Base-by-base conservation (phyloP, 2,113 vertebrate species). In the Myotis yumanensis region DNA sequence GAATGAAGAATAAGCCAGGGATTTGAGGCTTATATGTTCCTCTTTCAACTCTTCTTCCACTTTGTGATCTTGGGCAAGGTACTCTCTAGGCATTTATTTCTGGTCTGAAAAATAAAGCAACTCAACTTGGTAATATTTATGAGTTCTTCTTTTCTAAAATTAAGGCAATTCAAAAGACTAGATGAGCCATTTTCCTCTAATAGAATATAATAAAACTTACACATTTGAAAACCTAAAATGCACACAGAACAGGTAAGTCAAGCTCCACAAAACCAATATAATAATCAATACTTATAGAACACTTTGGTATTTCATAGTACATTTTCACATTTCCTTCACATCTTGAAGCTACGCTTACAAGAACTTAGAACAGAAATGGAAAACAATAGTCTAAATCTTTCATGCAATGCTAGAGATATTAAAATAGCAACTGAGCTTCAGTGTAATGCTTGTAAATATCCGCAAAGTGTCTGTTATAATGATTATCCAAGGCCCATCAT, bases 121-220 rank as follows among this genome's bases (percentile, higher is more conserved):
- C 25, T 86, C 69, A 71, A 54, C 20, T 73, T 43, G 48, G 52
- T 79, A 68, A 83, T 48, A 93, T 51, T 77, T 66, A 89, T 37
- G 14, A n/a, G 28, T 69, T 48, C 7, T 69, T 48, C 7, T 93
- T 94, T 73, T 54, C 72, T 89, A 94, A 88, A 87, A 52, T 20
- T 91, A 51, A 90, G 28, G 80, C 71, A 80, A 81, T 71, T 85
- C 11, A 88, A 92, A 92, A 92, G 71, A 68, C 57, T 80, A 30
- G 48, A 59, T 32, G 9, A 84, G 7, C 46, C 46, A 92, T 81
- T 94, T 94, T 62, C 32, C 32, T 15, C 32, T 71, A 72, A 73
- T 5, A 69, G 8, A 72, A 79, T 32, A 84, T 46, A 86, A 73
- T 73, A 91, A 86, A 96, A 91, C 23, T 15, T 87, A n/a, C 35